Evolutionary conservation across 2,797 vertebrate species (phyloP), one percentile per base, ranked within the genome.

Genomic region (Characodon lateralis): DNA sequence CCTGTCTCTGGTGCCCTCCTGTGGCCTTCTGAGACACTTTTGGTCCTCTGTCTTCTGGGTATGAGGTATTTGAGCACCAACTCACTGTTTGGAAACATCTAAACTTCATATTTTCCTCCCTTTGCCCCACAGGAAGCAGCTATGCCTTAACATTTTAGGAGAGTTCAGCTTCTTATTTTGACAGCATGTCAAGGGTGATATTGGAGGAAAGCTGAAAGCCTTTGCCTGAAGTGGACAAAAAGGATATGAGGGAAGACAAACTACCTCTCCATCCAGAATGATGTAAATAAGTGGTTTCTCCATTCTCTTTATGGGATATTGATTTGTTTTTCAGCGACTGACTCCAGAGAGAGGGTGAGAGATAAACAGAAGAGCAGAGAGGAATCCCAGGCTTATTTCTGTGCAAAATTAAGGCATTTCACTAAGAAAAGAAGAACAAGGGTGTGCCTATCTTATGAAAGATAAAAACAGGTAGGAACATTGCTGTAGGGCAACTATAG

Each of bases 1-100:
- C 76, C 88, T 84, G 92, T 94, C 94, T 95, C 91, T 95, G 93
- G 93, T 91, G 92, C 94, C 95, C 95, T 93, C 95, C 89, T 94
- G 95, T 95, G 95, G 94, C 92, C 91, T 93, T 51, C 73, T 85
- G 83, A 85, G 82, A 93, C 88, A 92, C 83, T 92, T 89, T 83
- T 61, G 77, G 78, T 87, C 77, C 79, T 59, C 65, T 26, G 61
- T 79, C 76, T 76, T 48, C n/a, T 50, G 28, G 48, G 74, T 61
- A 66, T 76, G 5, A 20, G 24, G 78, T 81, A 28, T 79, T 76
- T 61, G 53, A 83, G 69, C 58, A 12, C 28, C 79, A 72, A 76
- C 83, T 77, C 56, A 50, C 77, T 78, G 74, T 76, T 77, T 83
- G 53, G 28, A 82, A 79, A 77, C 7, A 7, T 80, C 66, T 59